Evolutionary conservation across 2,797 vertebrate species (phyloP).

Genomic region (Lutjanus argentimaculatus): DNA sequence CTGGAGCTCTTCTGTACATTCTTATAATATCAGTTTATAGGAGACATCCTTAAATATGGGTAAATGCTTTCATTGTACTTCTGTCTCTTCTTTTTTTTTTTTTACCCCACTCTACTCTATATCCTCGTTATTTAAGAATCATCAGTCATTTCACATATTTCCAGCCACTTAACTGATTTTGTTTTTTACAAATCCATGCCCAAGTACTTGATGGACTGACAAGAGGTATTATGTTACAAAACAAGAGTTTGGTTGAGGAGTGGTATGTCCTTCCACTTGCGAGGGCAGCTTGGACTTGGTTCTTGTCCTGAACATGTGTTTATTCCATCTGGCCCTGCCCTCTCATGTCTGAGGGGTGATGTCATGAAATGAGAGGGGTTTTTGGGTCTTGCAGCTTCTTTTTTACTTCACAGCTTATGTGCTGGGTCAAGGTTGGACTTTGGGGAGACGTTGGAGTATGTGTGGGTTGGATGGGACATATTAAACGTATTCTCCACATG

Average conservation of each 20-base stretch:
- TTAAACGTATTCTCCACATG: conserved; percentile 15
- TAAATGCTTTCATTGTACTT: too few relatives aligned
- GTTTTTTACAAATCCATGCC: neutral
- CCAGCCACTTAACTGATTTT: neutral
- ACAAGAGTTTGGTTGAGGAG: conserved; percentile 2
- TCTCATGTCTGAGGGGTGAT: conserved; percentile 74
- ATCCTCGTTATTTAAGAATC: neutral
- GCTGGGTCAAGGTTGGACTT: conserved; percentile 36
- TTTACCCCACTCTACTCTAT: too few relatives aligned
- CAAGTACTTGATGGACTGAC: neutral
- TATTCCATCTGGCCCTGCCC: conserved; percentile 61
- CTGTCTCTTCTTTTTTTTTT: too few relatives aligned
- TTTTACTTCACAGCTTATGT: conserved; percentile 24
- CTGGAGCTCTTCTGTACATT: too few relatives aligned
- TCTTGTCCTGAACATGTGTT: conserved; percentile 62
- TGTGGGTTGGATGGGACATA: conserved; percentile 10
- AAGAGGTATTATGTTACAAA: conserved; percentile 2
- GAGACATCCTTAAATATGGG: too few relatives aligned
- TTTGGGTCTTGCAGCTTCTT: conserved; percentile 44
- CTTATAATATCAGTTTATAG: too few relatives aligned
- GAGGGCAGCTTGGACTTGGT: conserved; percentile 29
- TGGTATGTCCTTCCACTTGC: conserved; percentile 5
- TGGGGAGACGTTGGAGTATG: neutral
- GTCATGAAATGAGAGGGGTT: conserved; percentile 70
- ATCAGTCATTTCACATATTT: conserved; percentile 1